phyloP scores from a whole-genome alignment of 2,888 invertebrate genomes.

The Neoascia interrupta region DNA sequence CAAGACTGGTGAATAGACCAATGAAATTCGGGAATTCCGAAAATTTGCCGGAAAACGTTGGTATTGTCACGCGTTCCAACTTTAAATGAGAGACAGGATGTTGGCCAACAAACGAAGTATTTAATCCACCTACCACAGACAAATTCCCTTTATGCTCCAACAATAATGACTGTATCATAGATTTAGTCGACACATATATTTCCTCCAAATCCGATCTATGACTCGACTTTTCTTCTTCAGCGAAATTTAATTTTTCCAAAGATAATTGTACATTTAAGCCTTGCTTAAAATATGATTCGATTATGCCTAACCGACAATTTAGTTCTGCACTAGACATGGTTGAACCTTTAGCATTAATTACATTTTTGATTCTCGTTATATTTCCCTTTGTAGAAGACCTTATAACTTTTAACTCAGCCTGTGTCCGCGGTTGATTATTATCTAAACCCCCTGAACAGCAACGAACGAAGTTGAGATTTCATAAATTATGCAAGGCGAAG shows the following conservation, averaged over 20 bases:
- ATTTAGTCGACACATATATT: slow-evolving; percentile 44
- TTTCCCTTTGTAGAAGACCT: neutral
- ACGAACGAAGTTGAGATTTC: too few species aligned
- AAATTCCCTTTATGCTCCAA: neutral
- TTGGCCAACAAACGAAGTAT: neutral
- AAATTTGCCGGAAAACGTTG: slow-evolving; percentile 60
- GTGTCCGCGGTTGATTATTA: neutral
- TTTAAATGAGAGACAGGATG: slow-evolving; percentile 44
- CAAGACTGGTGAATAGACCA: slow-evolving; percentile 52
- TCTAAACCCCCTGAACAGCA: slow-evolving; percentile 2
- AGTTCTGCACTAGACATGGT: slow-evolving; percentile 39
- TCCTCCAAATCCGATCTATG: slow-evolving; percentile 41
- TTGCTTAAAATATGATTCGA: slow-evolving; percentile 66
- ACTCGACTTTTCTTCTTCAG: slow-evolving; percentile 21
- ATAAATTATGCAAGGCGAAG: too few species aligned
- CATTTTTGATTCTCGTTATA: neutral
- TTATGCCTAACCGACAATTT: slow-evolving; percentile 58
- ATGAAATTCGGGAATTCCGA: slow-evolving; percentile 61
- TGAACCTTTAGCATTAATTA: slow-evolving; percentile 16
- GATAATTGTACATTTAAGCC: slow-evolving; percentile 40
- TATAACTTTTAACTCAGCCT: neutral
- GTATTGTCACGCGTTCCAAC: slow-evolving; percentile 36
- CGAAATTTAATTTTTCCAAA: slow-evolving; percentile 35
- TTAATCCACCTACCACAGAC: slow-evolving; percentile 1
- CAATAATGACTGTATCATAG: slow-evolving; percentile 38